phyloP scores from a whole-genome alignment of 2,113 vertebrate genomes.

The Trematomus loennbergii region DNA sequence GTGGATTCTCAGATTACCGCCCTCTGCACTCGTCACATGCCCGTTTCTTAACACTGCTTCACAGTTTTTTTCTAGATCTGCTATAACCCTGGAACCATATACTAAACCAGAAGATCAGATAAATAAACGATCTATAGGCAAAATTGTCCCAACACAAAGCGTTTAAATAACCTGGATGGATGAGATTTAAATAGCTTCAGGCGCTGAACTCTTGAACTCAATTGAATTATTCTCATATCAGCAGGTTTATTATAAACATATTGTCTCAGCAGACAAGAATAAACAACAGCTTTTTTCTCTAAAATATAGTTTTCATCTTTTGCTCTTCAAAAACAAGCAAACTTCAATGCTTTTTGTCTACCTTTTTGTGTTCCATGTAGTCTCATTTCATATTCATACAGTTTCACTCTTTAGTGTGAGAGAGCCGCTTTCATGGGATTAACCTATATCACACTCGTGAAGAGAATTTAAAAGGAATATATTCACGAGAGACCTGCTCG shows the following conservation, averaged over 20 bases:
- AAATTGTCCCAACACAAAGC: background rate
- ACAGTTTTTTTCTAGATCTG: background rate
- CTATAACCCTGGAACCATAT: slow-evolving; percentile 3
- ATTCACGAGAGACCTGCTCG: slow-evolving; percentile 2
- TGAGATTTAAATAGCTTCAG: slow-evolving; percentile 31
- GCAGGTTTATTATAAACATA: slow-evolving; percentile 1
- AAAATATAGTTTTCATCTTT: slow-evolving; percentile 16
- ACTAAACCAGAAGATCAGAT: slow-evolving; percentile 5
- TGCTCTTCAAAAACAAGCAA: background rate
- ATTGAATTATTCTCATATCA: slow-evolving; percentile 28
- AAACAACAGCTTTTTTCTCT: background rate
- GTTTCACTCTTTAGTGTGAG: background rate
- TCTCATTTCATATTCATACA: background rate
- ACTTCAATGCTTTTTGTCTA: background rate
- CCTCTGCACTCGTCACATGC: slow-evolving; percentile 26
- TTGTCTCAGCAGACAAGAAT: slow-evolving; percentile 2
- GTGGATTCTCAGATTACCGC: slow-evolving; percentile 17
- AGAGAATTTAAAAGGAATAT: background rate
- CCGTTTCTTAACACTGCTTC: slow-evolving; percentile 3
- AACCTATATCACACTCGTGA: slow-evolving; percentile 7
- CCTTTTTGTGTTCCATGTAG: background rate
- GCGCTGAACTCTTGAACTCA: slow-evolving; percentile 23
- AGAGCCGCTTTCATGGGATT: slow-evolving; percentile 1
- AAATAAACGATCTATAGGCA: background rate
- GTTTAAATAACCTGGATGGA: slow-evolving; percentile 10